phyloP scores from a whole-genome alignment of 1,140 invertebrate genomes.

The Megathymus violae region DNA sequence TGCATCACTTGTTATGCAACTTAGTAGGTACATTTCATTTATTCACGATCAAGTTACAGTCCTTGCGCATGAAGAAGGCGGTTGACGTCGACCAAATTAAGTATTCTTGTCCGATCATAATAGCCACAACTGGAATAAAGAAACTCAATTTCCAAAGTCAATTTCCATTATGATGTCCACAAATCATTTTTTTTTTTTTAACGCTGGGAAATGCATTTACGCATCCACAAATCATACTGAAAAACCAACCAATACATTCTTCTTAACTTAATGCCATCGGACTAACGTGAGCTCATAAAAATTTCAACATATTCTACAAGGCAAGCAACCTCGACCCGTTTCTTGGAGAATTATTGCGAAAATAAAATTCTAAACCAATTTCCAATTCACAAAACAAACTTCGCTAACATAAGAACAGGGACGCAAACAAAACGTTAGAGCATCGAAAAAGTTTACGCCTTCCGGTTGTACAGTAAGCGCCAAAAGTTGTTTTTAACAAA shows the following conservation, averaged over 20 bases:
- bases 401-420: conserved; percentile 26
- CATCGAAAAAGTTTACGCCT: conserved; percentile 34
- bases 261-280: conserved; percentile 10
- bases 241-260: neutral
- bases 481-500: neutral
- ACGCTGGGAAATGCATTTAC: too few relatives aligned
- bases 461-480: conserved; percentile 26
- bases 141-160: neutral
- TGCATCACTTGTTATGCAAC: too few relatives aligned
- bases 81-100: too few relatives aligned
- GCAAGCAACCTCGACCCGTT: conserved; percentile 26
- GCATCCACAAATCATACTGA: too few relatives aligned
- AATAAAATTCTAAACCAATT: conserved; percentile 33
- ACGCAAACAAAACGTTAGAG: conserved; percentile 27
- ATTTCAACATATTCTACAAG: neutral
- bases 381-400: conserved; percentile 33
- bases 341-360: conserved; percentile 23
- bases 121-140: neutral
- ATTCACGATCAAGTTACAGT: too few relatives aligned
- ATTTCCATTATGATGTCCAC: neutral
- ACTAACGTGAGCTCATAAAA: conserved; percentile 16
- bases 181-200: too few relatives aligned
- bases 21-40: too few relatives aligned
- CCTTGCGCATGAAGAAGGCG: too few relatives aligned
- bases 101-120: too few relatives aligned